phyloP scores from a whole-genome alignment of 2,888 invertebrate species.

The Rhingia rostrata region DNA sequence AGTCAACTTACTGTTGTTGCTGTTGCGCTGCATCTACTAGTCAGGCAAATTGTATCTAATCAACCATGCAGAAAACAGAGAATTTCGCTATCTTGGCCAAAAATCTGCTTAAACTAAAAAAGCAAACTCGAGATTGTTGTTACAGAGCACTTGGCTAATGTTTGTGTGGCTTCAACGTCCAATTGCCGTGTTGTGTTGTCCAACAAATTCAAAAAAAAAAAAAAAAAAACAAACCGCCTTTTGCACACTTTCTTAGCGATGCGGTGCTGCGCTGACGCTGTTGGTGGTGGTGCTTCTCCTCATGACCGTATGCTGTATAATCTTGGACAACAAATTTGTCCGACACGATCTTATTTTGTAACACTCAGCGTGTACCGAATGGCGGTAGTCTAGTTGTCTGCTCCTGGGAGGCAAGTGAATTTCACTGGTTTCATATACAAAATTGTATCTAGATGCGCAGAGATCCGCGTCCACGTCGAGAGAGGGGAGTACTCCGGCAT shows the following conservation, averaged over 20 bases:
- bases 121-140: constrained; percentile 21
- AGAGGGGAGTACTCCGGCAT: neutral
- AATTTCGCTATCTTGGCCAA: constrained; percentile 58
- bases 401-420: constrained; percentile 67
- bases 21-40: neutral
- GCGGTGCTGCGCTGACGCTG: constrained; percentile 10
- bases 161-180: constrained; percentile 49
- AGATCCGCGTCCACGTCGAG: constrained; percentile 11
- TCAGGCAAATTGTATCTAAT: constrained; percentile 69
- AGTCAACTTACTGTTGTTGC: neutral
- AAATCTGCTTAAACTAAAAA: constrained; percentile 38
- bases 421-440: constrained; percentile 40
- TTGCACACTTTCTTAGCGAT: constrained; percentile 60
- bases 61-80: constrained; percentile 65
- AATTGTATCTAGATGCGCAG: constrained; percentile 16
- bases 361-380: constrained; percentile 8
- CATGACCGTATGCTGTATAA: constrained; percentile 39
- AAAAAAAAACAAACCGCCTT: constrained; percentile 53
- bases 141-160: constrained; percentile 6
- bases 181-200: constrained; percentile 60
- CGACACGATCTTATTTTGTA: constrained; percentile 72
- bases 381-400: constrained; percentile 45
- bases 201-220: constrained; percentile 56
- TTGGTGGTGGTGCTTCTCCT: constrained; percentile 1
- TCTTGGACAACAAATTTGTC: constrained; percentile 70